Base-by-base conservation (phyloP, 2,797 vertebrate genomes). In the Pangasius mekongensis region DNA sequence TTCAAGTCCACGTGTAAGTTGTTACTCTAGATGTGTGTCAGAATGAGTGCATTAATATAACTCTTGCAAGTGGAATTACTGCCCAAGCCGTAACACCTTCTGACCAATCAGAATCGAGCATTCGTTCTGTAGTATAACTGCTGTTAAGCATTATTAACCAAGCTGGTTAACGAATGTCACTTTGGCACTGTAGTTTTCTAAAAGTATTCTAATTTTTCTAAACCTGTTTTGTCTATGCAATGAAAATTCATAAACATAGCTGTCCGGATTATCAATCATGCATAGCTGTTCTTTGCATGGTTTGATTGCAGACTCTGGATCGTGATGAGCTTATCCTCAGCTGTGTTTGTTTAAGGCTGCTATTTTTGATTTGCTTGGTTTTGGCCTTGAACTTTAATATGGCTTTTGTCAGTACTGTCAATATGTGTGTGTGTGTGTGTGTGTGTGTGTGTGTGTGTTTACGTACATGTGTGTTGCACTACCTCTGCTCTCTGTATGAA, bases 371-470 rank as follows among this genome's bases (percentile, higher is more conserved):
- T 87, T 76, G 80, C 43, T 74, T 24, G 20, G 22, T 33, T 74
- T 84, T 83, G 36, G 27, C 54, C 80, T 83, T 33, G 47, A 67
- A 56, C 49, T 67, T 78, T 66, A 16, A 43, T 33, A 33, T 62
- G 73, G n/a, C 30, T n/a, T 58, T 71, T 49, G 64, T 73, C 30
- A 86, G n/a, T 82, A 60, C 83, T 89, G 74, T 88, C 47, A 69
- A 36, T 69, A 1, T 83, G 54, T 24, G 36, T 78, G n/a, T 69
- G 14, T 74, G 24, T 27, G 47, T 47, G 47, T 47, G 47, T 47
- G 47, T 47, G 43, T 81, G 47, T 66, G 85, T 64, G 81, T 43
- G 74, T n/a, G 24, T 83, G 43, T 27, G 52, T 80, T 8, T 47
- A 9, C 47, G 7, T 47, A 47, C 47, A 47, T 47, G 30, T 74